A percentile compares a stretch with the other conserved stretches of the same genome.
phyloP scores from a whole-genome alignment of 2,113 vertebrate genomes.

The Peromyscus californicus region DNA sequence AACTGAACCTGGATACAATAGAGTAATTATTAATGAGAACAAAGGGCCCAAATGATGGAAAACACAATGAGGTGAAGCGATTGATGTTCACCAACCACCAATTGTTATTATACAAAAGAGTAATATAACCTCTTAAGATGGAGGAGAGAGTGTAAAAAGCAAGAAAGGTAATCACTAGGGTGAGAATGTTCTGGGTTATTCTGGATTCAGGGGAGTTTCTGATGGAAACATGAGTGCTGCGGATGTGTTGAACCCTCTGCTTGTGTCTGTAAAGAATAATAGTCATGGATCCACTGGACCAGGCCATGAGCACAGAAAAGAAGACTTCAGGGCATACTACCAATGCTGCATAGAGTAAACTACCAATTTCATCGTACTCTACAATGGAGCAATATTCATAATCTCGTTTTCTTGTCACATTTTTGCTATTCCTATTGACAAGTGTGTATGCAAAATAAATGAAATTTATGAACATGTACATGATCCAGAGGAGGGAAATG shows the following conservation, averaged over 20 bases:
- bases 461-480: not conserved
- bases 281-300: not conserved
- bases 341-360: not conserved
- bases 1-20: no score
- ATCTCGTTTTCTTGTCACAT: not conserved
- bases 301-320: not conserved
- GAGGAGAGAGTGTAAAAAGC: not conserved
- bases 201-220: not conserved
- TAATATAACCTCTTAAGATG: no score
- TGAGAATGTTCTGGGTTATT: not conserved
- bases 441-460: not conserved
- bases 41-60: not conserved
- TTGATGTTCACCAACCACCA: not conserved
- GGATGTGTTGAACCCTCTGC: not conserved
- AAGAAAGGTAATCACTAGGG: not conserved
- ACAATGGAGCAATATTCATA: not conserved
- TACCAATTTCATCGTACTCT: not conserved
- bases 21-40: not conserved
- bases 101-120: not conserved
- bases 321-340: not conserved
- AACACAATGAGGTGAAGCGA: not conserved
- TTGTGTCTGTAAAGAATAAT: not conserved
- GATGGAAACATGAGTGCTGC: rapidly evolving
- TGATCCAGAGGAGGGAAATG: not conserved
- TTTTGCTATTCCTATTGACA: not conserved